A percentile compares a stretch with the other conserved stretches of the same genome.
Conservation (phyloP, 1,140 invertebrate species). For the Calephelis virginiensis region DNA sequence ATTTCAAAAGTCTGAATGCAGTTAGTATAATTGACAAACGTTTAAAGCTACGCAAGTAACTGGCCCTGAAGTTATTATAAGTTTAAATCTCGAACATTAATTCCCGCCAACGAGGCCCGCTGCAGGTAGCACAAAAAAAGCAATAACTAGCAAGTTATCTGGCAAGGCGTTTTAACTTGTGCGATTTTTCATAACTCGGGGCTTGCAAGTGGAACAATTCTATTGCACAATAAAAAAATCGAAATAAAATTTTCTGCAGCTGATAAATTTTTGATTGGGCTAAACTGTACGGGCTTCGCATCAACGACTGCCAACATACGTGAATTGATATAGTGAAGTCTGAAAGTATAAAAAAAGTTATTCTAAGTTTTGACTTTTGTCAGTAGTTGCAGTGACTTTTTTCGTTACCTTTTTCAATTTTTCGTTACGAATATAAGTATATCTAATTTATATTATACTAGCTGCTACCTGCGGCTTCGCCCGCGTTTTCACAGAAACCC, state of each 20-base stretch:
- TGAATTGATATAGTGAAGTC: too few species aligned
- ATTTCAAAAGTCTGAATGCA: not conserved
- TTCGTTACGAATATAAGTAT: too few species aligned
- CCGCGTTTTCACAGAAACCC: too few species aligned
- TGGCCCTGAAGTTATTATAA: conserved; percentile 28
- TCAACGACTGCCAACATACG: too few species aligned
- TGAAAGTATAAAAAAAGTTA: too few species aligned
- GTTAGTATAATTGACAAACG: conserved; percentile 17
- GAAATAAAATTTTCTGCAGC: not conserved
- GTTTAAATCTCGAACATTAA: conserved; percentile 41
- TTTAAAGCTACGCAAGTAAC: conserved; percentile 20
- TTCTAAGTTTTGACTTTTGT: too few species aligned
- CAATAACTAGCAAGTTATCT: conserved; percentile 55
- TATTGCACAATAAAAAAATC: not conserved
- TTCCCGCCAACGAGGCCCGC: conserved; percentile 37
- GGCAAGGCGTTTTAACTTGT: conserved; percentile 45
- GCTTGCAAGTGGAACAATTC: conserved; percentile 18
- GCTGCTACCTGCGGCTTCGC: too few species aligned
- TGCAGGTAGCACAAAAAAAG: conserved; percentile 41
- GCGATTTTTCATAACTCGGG: conserved; percentile 56
- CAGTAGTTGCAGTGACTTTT: too few species aligned
- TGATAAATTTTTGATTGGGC: not conserved
- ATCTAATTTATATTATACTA: too few species aligned
- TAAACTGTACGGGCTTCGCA: not conserved
- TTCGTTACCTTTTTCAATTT: too few species aligned